phyloP scores from a whole-genome alignment of 2,888 invertebrate species.

The Panzeria rudis region DNA sequence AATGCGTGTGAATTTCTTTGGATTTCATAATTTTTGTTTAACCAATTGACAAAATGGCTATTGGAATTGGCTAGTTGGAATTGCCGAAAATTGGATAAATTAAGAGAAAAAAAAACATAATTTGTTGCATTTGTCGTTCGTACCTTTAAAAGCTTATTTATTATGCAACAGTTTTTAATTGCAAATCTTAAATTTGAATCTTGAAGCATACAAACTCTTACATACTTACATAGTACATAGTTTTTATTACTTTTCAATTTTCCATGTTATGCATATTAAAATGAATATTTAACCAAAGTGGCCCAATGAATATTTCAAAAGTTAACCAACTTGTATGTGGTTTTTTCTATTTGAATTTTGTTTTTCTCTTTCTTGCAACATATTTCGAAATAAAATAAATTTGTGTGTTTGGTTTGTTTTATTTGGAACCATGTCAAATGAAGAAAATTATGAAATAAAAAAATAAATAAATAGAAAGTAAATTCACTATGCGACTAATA shows the following conservation, averaged over 20 bases:
- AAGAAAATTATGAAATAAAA: slow-evolving; percentile 59
- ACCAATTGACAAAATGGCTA: too few species aligned
- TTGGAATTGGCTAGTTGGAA: too few species aligned
- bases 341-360: background rate
- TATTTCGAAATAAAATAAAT: slow-evolving; percentile 23
- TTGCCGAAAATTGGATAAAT: too few species aligned
- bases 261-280: background rate
- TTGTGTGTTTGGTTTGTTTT: slow-evolving; percentile 6
- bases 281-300: slow-evolving; percentile 12
- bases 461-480: slow-evolving; percentile 47
- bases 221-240: background rate
- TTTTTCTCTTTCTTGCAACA: background rate
- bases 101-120: background rate
- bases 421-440: slow-evolving; percentile 47
- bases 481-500: slow-evolving; percentile 13
- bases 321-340: background rate
- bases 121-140: background rate
- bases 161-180: background rate
- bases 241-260: too few species aligned
- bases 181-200: background rate
- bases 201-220: background rate
- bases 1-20: too few species aligned
- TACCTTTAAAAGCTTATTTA: background rate
- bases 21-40: too few species aligned
- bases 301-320: slow-evolving; percentile 10